Percentiles rank a stretch among this genome's conserved stretches.
phyloP scores from a whole-genome alignment of 2,888 invertebrate genomes.

The Aspidiotus destructor region DNA sequence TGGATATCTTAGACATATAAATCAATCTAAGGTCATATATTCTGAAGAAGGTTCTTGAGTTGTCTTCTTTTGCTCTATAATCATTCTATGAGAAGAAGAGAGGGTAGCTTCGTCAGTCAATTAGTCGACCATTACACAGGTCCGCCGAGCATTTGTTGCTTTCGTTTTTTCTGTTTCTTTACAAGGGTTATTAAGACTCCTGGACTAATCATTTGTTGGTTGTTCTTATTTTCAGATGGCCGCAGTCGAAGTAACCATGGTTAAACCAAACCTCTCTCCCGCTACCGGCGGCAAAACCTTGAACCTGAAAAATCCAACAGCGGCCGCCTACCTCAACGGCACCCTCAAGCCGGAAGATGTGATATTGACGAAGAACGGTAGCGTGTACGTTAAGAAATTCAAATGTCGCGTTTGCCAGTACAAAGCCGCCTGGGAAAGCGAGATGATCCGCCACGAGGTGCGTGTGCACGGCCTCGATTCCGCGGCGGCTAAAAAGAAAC shows the following conservation, averaged over 20 bases:
- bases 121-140: no score
- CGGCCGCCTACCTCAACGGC: conserved; percentile 27
- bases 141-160: no score
- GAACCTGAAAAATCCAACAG: conserved; percentile 25
- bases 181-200: neutral
- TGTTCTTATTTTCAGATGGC: conserved; percentile 24
- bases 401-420: conserved; percentile 41
- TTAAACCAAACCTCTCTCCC: conserved; percentile 24
- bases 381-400: conserved; percentile 35
- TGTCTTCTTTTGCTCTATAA: no score
- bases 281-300: conserved; percentile 12
- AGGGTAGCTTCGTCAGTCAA: no score
- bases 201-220: neutral
- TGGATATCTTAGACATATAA: no score
- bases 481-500: conserved; percentile 12
- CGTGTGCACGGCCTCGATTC: conserved; percentile 41
- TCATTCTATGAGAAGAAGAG: no score
- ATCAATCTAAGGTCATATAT: no score
- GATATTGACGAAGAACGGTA: conserved; percentile 26
- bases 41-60: no score
- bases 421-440: conserved; percentile 42
- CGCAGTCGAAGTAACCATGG: conserved; percentile 28
- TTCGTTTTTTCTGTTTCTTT: no score
- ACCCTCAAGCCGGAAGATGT: conserved; percentile 28
- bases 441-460: conserved; percentile 49